phyloP scores from a whole-genome alignment of 2,113 vertebrate species.

The Triplophysa rosa region DNA sequence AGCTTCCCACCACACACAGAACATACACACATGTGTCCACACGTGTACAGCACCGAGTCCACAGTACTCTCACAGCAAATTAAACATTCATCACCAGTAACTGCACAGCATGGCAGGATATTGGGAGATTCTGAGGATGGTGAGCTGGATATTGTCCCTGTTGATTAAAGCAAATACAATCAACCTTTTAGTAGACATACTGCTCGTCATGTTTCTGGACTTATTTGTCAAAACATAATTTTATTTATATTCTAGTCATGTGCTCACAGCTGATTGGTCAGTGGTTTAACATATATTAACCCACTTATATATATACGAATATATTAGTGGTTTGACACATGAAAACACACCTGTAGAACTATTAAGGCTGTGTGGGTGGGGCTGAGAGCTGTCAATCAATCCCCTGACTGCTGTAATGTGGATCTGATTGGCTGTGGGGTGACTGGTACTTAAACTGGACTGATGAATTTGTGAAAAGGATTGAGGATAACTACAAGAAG shows the following conservation, averaged over 20 bases:
- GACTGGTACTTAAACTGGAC: slow-evolving; percentile 57
- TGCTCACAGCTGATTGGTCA: too few species aligned
- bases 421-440: neutral
- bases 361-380: slow-evolving; percentile 15
- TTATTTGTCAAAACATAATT: too few species aligned
- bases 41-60: slow-evolving; percentile 95
- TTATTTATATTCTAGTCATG: too few species aligned
- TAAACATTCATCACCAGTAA: slow-evolving; percentile 86
- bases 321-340: neutral
- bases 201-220: too few species aligned
- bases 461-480: slow-evolving; percentile 19
- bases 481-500: neutral
- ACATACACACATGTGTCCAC: slow-evolving; percentile 97
- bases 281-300: too few species aligned
- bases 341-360: slow-evolving; percentile 8
- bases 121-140: slow-evolving; percentile 83
- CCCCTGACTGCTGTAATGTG: neutral
- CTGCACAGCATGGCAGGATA: slow-evolving; percentile 80
- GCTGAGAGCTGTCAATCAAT: neutral
- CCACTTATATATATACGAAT: too few species aligned
- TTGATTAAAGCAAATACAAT: slow-evolving; percentile 29
- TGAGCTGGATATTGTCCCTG: slow-evolving; percentile 87
- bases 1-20: slow-evolving; percentile 88
- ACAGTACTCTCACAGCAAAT: slow-evolving; percentile 93
- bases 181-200: too few species aligned